Conservation (phyloP, 2,113 vertebrate genomes). For the Bos indicus region DNA sequence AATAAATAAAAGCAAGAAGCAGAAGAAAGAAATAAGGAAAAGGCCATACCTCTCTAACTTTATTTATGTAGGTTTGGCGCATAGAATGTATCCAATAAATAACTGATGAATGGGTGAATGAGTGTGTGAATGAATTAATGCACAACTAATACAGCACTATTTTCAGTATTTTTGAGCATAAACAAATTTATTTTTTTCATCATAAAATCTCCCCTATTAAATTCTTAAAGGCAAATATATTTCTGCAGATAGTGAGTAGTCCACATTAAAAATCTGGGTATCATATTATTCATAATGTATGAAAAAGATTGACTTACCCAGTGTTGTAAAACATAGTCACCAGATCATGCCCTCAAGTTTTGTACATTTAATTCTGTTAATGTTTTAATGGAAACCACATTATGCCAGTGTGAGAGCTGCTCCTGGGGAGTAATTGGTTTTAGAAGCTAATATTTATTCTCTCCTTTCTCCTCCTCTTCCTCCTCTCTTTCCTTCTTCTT, state of each 20-base stretch:
- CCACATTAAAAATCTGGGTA: background rate
- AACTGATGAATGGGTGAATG: background rate
- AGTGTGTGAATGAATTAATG: background rate
- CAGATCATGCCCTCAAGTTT: background rate
- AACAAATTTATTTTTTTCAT: background rate
- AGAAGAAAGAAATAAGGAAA: background rate
- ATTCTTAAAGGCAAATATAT: background rate
- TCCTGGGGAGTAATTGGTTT: background rate
- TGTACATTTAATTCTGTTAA: background rate
- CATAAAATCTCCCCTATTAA: background rate
- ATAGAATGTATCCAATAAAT: background rate
- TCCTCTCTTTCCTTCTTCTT: background rate
- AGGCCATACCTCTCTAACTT: background rate
- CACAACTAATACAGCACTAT: background rate
- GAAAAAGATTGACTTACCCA: background rate
- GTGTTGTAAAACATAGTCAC: background rate
- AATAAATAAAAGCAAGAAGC: background rate
- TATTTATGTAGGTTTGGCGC: background rate
- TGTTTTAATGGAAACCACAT: background rate
- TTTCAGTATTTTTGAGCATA: background rate
- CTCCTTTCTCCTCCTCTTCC: background rate
- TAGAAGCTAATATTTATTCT: background rate
- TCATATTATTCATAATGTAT: background rate
- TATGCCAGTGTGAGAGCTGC: background rate
- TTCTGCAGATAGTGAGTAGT: background rate